These are phyloP conservation scores for Pandemis heparana DNA, from an alignment of 2,888 invertebrate genomes.

Conservation along the genomic window DNA sequence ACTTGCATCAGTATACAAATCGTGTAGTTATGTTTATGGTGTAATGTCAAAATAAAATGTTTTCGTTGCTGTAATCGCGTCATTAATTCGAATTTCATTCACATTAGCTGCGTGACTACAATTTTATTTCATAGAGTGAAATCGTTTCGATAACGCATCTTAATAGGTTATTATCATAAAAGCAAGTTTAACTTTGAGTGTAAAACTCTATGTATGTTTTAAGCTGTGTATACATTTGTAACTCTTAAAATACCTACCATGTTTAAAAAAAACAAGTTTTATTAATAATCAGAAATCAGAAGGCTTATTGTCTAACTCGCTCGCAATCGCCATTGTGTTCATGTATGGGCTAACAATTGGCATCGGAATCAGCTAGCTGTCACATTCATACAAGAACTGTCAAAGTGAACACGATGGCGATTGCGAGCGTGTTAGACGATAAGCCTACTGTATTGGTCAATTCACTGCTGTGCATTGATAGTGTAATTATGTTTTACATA, in stretches of 20 bases:
- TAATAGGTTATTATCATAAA: conserved; percentile 55
- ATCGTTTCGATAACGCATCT: conserved; percentile 64
- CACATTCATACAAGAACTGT: too few relatives aligned
- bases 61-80: conserved; percentile 70
- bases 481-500: too few relatives aligned
- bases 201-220: too few relatives aligned
- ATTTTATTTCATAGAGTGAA: conserved; percentile 61
- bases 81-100: conserved; percentile 79
- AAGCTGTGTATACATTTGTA: neutral
- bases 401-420: too few relatives aligned
- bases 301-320: too few relatives aligned
- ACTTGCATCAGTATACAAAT: conserved; percentile 64
- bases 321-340: too few relatives aligned
- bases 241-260: neutral
- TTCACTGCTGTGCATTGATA: neutral
- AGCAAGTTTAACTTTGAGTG: conserved; percentile 38
- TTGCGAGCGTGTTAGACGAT: too few relatives aligned
- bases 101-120: conserved; percentile 70
- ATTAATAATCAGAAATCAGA: neutral
- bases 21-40: conserved; percentile 76
- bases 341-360: too few relatives aligned
- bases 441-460: too few relatives aligned
- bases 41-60: conserved; percentile 81
- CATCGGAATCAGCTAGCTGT: too few relatives aligned
- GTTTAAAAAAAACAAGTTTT: neutral